These are phyloP conservation scores for Spea bombifrons DNA, from an alignment of 2,113 vertebrate species.

Conservation along the genomic window DNA sequence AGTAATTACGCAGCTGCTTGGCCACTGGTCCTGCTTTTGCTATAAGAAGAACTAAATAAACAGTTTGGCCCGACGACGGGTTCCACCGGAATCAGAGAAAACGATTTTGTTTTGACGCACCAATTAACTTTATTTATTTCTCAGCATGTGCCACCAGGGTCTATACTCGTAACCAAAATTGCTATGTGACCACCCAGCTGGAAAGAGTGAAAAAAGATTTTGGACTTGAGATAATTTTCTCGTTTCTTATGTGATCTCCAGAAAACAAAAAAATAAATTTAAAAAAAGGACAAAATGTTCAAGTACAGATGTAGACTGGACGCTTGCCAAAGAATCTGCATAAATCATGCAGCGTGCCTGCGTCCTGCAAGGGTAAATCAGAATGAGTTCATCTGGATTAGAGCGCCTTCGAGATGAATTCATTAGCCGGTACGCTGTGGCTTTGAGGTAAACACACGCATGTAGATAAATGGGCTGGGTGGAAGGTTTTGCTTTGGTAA, in stretches of 20 bases:
- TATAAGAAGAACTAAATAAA: not conserved
- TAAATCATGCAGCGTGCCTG: too few relatives aligned
- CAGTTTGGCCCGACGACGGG: not conserved
- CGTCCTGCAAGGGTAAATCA: too few relatives aligned
- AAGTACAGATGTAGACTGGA: too few relatives aligned
- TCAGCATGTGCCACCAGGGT: conserved; percentile 13
- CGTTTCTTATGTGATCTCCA: not conserved
- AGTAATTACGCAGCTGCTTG: not conserved
- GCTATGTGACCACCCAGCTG: conserved; percentile 13
- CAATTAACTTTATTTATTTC: conserved; percentile 12
- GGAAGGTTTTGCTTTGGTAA: not conserved
- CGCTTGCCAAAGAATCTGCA: too few relatives aligned
- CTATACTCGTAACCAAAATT: not conserved
- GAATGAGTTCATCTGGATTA: too few relatives aligned
- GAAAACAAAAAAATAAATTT: not conserved
- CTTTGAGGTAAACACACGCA: too few relatives aligned
- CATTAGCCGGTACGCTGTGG: too few relatives aligned
- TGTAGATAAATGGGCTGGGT: not conserved
- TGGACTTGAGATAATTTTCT: conserved; percentile 1
- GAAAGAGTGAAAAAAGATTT: conserved; percentile 7
- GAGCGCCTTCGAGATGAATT: too few relatives aligned
- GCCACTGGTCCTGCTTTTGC: not conserved
- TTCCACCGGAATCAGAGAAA: not conserved
- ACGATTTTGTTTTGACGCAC: not conserved
- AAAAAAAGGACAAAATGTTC: not conserved